A percentile compares a stretch with the other conserved stretches of the same genome.
phyloP scores from a whole-genome alignment of 2,888 invertebrate species.

The Elmis aenea region DNA sequence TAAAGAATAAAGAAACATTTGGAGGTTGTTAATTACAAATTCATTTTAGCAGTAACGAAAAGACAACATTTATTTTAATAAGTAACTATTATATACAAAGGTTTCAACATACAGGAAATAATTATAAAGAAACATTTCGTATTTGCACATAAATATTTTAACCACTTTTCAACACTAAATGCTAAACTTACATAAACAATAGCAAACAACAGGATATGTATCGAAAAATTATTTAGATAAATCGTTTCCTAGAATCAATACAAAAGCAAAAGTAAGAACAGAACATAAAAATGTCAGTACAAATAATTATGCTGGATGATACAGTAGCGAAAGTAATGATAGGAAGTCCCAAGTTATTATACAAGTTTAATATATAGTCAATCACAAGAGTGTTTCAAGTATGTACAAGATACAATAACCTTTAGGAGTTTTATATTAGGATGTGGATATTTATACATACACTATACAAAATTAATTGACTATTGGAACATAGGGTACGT shows the following conservation, averaged over 20 bases:
- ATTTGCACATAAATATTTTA: background rate
- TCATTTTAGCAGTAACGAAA: slow-evolving; percentile 34
- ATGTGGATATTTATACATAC: too few species aligned
- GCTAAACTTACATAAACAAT: background rate
- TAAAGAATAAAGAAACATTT: too few species aligned
- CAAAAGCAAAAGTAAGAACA: slow-evolving; percentile 1
- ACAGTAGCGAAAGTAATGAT: slow-evolving; percentile 12
- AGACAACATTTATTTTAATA: slow-evolving; percentile 39
- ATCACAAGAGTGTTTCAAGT: slow-evolving; percentile 28
- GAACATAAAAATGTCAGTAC: slow-evolving; percentile 3
- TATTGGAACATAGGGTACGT: too few species aligned
- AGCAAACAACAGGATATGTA: too few species aligned
- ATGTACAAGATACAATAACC: too few species aligned
- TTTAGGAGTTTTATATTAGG: too few species aligned
- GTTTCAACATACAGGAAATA: slow-evolving; percentile 23
- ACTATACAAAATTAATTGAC: too few species aligned
- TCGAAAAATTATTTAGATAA: too few species aligned
- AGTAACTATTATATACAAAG: slow-evolving; percentile 38
- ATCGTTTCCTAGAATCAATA: too few species aligned
- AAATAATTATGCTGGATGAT: too few species aligned
- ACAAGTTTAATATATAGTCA: slow-evolving; percentile 32
- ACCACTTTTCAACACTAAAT: background rate
- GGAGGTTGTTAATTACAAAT: too few species aligned
- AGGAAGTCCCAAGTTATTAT: slow-evolving; percentile 34
- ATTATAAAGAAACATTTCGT: slow-evolving; percentile 2